phyloP scores from a whole-genome alignment of 2,797 vertebrate genomes.

The Onychomys torridus region DNA sequence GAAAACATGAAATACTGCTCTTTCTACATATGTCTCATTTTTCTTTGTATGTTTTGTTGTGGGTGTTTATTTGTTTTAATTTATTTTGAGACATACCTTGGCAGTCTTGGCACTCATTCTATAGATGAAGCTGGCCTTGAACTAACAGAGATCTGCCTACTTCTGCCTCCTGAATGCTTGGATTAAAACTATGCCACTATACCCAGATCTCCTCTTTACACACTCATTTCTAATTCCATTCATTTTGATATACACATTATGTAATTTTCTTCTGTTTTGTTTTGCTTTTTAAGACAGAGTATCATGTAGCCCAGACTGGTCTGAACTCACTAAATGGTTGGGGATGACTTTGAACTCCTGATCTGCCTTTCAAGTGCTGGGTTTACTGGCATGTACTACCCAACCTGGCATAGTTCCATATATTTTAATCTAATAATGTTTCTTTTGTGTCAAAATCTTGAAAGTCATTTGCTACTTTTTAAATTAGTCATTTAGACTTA shows the following conservation, averaged over 20 bases:
- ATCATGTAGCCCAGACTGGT: too few relatives aligned
- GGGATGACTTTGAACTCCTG: background rate
- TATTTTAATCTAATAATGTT: conserved; percentile 15
- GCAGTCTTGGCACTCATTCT: background rate
- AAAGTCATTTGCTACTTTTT: background rate
- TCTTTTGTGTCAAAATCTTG: background rate
- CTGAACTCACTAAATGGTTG: background rate
- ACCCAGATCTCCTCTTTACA: background rate
- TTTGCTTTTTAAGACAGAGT: background rate
- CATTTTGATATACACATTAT: background rate
- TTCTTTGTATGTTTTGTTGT: background rate
- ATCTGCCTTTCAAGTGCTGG: background rate
- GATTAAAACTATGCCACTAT: background rate
- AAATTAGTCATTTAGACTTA: conserved; percentile 27
- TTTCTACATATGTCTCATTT: background rate
- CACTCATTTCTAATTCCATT: background rate
- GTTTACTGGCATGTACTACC: background rate
- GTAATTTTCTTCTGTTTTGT: background rate
- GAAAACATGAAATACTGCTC: background rate
- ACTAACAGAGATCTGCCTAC: background rate
- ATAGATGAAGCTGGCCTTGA: background rate
- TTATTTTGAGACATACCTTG: background rate
- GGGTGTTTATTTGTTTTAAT: background rate
- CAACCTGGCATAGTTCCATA: background rate
- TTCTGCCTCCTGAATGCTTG: background rate